phyloP scores from a whole-genome alignment of 2,113 vertebrate genomes.

The Nycticorax nycticorax region DNA sequence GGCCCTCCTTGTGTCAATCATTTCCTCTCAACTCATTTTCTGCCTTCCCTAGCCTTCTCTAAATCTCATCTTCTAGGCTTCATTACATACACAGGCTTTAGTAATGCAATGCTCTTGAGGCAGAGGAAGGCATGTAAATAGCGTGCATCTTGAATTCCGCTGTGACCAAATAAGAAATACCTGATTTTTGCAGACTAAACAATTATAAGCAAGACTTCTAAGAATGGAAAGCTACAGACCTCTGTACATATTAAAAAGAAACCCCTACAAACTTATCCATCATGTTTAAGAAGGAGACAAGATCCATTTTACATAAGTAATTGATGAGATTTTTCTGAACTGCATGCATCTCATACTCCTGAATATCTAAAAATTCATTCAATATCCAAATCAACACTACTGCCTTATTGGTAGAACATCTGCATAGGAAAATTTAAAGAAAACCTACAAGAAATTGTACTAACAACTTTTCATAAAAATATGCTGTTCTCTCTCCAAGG shows the following conservation, averaged over 20 bases:
- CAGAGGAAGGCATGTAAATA: background rate
- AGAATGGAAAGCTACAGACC: background rate
- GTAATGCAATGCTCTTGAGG: background rate
- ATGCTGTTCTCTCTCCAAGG: background rate
- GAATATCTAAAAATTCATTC: background rate
- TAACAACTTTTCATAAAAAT: background rate
- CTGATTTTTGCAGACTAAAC: background rate
- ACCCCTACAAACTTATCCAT: background rate
- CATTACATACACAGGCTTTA: background rate
- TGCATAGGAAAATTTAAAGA: background rate
- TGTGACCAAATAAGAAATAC: background rate
- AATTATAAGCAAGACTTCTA: background rate
- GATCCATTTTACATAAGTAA: background rate
- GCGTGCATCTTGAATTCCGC: background rate
- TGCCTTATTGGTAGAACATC: background rate
- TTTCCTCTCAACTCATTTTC: background rate
- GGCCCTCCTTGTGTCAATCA: accelerated
- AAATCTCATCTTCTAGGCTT: background rate
- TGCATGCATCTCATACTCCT: background rate
- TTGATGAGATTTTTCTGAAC: background rate
- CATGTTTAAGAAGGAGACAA: background rate
- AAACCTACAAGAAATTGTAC: background rate
- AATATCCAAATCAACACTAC: background rate
- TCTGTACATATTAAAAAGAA: background rate
- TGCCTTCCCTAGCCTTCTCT: background rate